These are phyloP conservation scores for Psittacula derbiana DNA, from an alignment of 2,797 vertebrate species.

Conservation along the genomic window DNA sequence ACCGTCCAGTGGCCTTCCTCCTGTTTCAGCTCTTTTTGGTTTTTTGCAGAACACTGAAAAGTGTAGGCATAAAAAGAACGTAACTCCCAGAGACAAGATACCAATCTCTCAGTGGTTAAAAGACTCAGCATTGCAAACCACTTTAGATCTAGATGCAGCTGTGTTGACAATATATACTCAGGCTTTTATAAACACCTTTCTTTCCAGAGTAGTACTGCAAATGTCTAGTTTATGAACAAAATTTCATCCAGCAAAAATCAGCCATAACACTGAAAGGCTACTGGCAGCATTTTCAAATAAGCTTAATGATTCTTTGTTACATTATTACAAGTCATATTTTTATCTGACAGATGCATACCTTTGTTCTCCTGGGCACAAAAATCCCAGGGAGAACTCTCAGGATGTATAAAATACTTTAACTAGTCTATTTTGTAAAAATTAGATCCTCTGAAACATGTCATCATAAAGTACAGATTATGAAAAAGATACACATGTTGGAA, in stretches of 20 bases:
- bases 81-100: not conserved
- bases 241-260: not conserved
- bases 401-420: not conserved
- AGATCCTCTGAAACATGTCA: not conserved
- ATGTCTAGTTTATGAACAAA: not conserved
- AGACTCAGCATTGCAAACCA: not conserved
- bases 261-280: not conserved
- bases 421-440: not conserved
- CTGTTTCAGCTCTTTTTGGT: not conserved
- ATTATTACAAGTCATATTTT: not conserved
- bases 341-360: not conserved
- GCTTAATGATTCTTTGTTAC: not conserved
- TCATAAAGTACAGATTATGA: not conserved
- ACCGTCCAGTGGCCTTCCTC: not conserved
- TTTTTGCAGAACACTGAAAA: not conserved
- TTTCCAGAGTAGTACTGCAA: not conserved
- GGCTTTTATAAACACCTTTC: not conserved
- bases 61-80: not conserved
- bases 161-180: not conserved
- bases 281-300: not conserved
- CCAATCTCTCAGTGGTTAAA: not conserved
- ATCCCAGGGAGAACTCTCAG: not conserved
- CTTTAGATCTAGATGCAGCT: not conserved
- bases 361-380: not conserved
- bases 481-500: not conserved